Evolutionary conservation across 2,888 invertebrate species (phyloP), one percentile per base, ranked within the genome.

Genomic region (Folsomia candida): DNA sequence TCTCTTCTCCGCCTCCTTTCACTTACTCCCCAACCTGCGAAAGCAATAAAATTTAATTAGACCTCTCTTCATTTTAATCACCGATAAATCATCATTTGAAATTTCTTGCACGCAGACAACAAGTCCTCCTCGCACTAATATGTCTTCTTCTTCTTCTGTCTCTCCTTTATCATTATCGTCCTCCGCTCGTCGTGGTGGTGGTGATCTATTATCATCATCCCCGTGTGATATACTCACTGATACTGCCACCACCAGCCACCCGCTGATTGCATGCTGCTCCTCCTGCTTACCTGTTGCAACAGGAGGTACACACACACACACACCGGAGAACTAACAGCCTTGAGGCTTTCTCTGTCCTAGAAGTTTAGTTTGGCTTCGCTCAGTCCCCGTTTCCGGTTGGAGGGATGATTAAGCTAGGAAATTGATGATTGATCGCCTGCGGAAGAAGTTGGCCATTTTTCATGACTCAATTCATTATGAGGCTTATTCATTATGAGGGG

Each of bases 341-440:
- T 37, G 37, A 37, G 14, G 14, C 37, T 37, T 37, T 37, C 14
- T 37, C 37, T 14, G 37, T 37, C n/a, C n/a, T n/a, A n/a, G n/a
- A 14, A 37, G 37, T 4, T 37, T 37, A 37, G 37, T 37, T 37
- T 9, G 37, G 14, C 37, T 37, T n/a, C n/a, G n/a, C n/a, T n/a
- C n/a, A n/a, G n/a, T n/a, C 4, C 37, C 37, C 4, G 37, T 37
- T 37, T 37, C 37, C 37, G 37, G 4, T 37, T 37, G 4, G 37
- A n/a, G 37, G 37, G 37, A 37, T 37, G 14, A 37, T 37, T 4
- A 37, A 37, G 37, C 37, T 9, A 37, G 37, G 4, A 37, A 37
- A 37, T 37, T 70, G 70, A 67, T 70, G 67, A 70, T 61, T 70
- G 66, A 70, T 70, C 62, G 62, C 18, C 26, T 29, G 29, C 29